Conservation (phyloP, 2,888 invertebrate species). For the Nymphalis urticae region DNA sequence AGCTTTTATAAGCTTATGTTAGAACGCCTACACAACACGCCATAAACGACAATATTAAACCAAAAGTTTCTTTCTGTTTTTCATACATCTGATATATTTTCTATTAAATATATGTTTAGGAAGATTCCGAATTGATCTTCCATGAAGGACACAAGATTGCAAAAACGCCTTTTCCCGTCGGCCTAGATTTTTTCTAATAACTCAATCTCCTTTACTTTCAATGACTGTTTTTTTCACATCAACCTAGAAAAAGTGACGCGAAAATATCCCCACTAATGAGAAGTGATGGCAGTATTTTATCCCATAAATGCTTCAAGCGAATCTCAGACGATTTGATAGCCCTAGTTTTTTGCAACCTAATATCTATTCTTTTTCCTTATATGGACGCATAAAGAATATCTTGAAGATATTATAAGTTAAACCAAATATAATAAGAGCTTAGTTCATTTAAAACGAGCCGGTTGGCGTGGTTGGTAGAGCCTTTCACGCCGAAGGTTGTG, state of each 20-base stretch:
- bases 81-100: slow-evolving; percentile 1
- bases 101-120: neutral
- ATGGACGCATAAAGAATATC: too few relatives aligned
- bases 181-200: slow-evolving; percentile 9
- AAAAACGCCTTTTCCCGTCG: neutral
- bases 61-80: neutral
- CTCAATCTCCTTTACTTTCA: slow-evolving; percentile 9
- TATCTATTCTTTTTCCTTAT: too few relatives aligned
- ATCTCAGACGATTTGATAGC: neutral
- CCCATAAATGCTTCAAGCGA: neutral
- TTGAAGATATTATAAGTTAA: too few relatives aligned
- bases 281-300: slow-evolving; percentile 10
- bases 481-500: too few relatives aligned
- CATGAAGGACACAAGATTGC: slow-evolving; percentile 1
- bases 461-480: too few relatives aligned
- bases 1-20: too few relatives aligned
- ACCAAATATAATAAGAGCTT: too few relatives aligned
- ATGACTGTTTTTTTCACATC: slow-evolving; percentile 7
- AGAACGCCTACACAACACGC: neutral
- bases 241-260: slow-evolving; percentile 4
- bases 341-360: neutral
- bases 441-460: too few relatives aligned
- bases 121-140: neutral
- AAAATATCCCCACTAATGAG: slow-evolving; percentile 6
- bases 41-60: neutral